Evolutionary conservation across 2,888 invertebrate genomes (phyloP).

Genomic region (Elmis aenea): DNA sequence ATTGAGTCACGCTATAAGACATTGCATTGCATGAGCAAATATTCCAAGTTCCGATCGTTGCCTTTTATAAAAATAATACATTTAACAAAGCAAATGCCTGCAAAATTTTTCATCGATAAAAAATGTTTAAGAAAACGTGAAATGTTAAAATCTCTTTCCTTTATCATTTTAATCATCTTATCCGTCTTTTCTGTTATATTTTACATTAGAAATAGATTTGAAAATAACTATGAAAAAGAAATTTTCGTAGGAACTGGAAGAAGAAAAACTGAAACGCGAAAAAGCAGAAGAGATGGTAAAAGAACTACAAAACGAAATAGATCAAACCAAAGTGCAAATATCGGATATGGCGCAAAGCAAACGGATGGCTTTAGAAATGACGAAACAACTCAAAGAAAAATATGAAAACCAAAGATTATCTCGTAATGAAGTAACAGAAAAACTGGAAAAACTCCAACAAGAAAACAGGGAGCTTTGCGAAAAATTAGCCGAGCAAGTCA

Average conservation of each 20-base stretch:
- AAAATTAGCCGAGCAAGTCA: conserved; percentile 12
- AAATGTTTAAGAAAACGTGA: too few relatives aligned
- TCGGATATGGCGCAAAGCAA: conserved; percentile 13
- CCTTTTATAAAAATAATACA: too few relatives aligned
- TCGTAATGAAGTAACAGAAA: conserved; percentile 6
- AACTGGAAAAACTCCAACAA: conserved; percentile 12
- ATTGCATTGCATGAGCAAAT: too few relatives aligned
- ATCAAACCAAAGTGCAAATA: not conserved
- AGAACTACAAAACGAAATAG: not conserved
- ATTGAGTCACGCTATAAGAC: too few relatives aligned
- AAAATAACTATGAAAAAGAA: not conserved
- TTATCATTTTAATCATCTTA: too few relatives aligned
- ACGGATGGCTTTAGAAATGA: conserved; percentile 14
- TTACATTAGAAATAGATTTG: too few relatives aligned
- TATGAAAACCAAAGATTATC: conserved; percentile 13
- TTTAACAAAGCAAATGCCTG: too few relatives aligned
- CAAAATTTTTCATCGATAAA: too few relatives aligned
- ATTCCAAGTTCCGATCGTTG: too few relatives aligned
- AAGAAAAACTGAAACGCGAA: too few relatives aligned
- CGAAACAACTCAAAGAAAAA: conserved; percentile 19
- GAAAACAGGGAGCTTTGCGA: conserved; percentile 16
- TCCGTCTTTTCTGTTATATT: too few relatives aligned
- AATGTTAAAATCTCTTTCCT: too few relatives aligned
- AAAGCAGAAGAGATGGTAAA: not conserved
- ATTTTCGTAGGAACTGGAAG: not conserved